Evolutionary conservation across 2,888 invertebrate species (phyloP).

Genomic region (Saturnia japonica): DNA sequence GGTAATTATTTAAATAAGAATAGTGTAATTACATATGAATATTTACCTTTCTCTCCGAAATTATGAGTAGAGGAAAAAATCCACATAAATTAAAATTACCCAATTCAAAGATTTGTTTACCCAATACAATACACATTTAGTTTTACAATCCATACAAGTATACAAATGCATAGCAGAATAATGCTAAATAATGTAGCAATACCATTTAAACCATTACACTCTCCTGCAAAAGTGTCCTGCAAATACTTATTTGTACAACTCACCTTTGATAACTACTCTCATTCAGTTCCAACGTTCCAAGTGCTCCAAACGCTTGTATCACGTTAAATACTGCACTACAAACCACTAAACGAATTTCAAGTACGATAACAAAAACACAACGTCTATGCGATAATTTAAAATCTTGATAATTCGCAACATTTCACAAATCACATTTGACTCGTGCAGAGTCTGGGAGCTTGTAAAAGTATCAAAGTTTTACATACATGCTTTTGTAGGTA

Average conservation of each 20-base stretch:
- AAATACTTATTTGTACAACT: neutral
- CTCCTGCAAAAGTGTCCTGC: neutral
- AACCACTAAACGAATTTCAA: conserved; percentile 38
- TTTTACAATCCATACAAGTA: neutral
- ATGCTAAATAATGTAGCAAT: neutral
- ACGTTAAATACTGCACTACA: conserved; percentile 18
- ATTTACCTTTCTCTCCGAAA: neutral
- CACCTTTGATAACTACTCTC: conserved; percentile 2
- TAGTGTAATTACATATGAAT: neutral
- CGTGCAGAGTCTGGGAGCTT: neutral
- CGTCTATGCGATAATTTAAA: conserved; percentile 53
- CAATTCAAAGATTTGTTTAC: neutral
- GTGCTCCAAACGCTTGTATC: neutral
- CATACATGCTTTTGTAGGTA: neutral
- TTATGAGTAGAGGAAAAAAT: neutral
- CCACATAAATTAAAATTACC: neutral
- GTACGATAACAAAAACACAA: conserved; percentile 64
- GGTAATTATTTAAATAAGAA: neutral
- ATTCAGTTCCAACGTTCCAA: neutral
- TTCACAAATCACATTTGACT: conserved; percentile 62
- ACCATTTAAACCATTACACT: neutral
- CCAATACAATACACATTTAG: neutral
- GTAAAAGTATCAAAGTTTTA: neutral
- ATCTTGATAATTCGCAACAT: conserved; percentile 66
- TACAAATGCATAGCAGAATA: neutral